These are phyloP conservation scores for Littorina saxatilis DNA, from an alignment of 1,140 invertebrate genomes.

Conservation along the genomic window DNA sequence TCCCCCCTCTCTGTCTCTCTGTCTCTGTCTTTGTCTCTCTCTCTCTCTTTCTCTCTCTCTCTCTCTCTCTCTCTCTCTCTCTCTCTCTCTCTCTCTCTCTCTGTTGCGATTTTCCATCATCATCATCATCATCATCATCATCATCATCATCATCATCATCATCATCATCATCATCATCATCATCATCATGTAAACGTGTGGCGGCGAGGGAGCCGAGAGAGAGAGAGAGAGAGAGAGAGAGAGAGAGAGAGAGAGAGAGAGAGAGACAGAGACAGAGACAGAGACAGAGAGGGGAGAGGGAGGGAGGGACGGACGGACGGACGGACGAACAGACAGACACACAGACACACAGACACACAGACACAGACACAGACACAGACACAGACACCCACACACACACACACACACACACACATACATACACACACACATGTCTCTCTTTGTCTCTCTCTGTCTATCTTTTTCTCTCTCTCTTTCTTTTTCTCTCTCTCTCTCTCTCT, in stretches of 20 bases:
- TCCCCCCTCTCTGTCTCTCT: background rate
- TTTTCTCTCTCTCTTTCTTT: constrained; percentile 1
- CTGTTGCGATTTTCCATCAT: too few relatives aligned
- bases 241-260: too few relatives aligned
- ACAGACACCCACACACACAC: too few relatives aligned
- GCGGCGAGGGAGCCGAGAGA: too few relatives aligned
- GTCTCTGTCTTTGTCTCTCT: too few relatives aligned
- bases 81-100: background rate
- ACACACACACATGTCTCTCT: too few relatives aligned
- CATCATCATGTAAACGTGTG: background rate
- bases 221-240: too few relatives aligned
- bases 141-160: constrained; percentile 23
- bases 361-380: too few relatives aligned
- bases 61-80: background rate
- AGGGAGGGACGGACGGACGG: background rate
- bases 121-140: constrained; percentile 24
- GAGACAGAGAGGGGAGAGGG: background rate
- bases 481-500: background rate
- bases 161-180: background rate
- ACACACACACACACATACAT: too few relatives aligned
- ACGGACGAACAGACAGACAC: too few relatives aligned
- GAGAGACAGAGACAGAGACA: background rate
- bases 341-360: background rate
- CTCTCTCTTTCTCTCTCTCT: background rate
- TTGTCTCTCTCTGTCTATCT: too few relatives aligned